Conservation (phyloP, 2,797 vertebrate genomes). For the Scyliorhinus canicula region DNA sequence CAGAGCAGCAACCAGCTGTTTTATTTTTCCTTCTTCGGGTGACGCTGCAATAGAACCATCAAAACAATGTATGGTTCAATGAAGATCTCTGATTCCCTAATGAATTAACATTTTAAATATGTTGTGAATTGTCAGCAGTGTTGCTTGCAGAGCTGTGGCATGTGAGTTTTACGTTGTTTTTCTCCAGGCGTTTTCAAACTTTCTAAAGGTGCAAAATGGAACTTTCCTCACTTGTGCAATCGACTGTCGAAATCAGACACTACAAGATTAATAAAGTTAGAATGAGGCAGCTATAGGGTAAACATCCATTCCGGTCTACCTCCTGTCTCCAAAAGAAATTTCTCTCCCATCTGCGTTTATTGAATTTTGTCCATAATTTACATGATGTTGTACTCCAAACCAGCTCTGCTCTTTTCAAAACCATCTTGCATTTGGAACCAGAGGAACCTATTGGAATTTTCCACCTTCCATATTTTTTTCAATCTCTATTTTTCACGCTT, state of each 20-base stretch:
- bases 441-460: not conserved
- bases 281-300: not conserved
- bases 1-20: slow-evolving; percentile 9
- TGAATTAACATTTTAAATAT: not conserved
- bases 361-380: not conserved
- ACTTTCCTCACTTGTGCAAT: not conserved
- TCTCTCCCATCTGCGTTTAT: not conserved
- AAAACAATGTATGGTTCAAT: not conserved
- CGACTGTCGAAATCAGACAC: not conserved
- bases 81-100: not conserved
- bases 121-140: not conserved
- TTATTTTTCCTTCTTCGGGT: slow-evolving; percentile 18
- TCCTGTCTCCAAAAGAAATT: not conserved
- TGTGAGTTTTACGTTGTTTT: not conserved
- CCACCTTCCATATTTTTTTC: not conserved
- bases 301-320: not conserved
- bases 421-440: not conserved
- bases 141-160: not conserved
- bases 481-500: not conserved
- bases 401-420: not conserved
- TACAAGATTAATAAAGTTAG: not conserved
- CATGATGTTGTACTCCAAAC: not conserved
- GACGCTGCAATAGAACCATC: not conserved
- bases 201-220: not conserved
- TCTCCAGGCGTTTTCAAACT: not conserved